Evolutionary conservation across 1,140 invertebrate species (phyloP).

Genomic region (Trypoxylus dichotomus): DNA sequence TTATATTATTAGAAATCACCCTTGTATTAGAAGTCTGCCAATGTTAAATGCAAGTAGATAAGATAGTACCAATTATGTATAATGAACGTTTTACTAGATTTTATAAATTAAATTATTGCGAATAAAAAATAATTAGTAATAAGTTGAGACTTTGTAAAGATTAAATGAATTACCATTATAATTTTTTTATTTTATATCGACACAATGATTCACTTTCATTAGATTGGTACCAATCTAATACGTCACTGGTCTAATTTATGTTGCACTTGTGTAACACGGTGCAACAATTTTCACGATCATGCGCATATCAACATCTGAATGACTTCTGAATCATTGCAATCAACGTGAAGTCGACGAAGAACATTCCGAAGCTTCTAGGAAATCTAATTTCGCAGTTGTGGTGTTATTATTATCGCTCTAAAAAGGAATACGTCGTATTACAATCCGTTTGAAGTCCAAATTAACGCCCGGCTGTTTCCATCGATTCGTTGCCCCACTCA

Average conservation of each 20-base stretch:
- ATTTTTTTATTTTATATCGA: neutral
- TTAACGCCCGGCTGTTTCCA: neutral
- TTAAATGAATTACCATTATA: too few relatives aligned
- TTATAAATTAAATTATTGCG: too few relatives aligned
- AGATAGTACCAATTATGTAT: too few relatives aligned
- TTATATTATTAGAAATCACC: too few relatives aligned
- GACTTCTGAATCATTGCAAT: neutral
- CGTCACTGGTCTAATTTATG: neutral
- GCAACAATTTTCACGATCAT: neutral
- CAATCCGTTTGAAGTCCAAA: neutral
- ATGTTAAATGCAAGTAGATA: too few relatives aligned
- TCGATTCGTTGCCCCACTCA: neutral
- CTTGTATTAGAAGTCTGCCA: too few relatives aligned
- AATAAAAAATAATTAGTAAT: too few relatives aligned
- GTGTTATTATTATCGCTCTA: neutral
- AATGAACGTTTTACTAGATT: too few relatives aligned
- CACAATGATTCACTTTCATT: neutral
- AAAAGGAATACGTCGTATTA: neutral
- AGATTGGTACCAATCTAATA: neutral
- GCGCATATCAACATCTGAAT: neutral
- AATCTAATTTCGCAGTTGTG: neutral
- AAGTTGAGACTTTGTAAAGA: too few relatives aligned
- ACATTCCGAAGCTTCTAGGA: neutral
- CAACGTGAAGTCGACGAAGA: neutral
- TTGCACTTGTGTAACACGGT: neutral